Evolutionary conservation across 2,888 invertebrate genomes (phyloP).

Genomic region (Escarpia spicata): DNA sequence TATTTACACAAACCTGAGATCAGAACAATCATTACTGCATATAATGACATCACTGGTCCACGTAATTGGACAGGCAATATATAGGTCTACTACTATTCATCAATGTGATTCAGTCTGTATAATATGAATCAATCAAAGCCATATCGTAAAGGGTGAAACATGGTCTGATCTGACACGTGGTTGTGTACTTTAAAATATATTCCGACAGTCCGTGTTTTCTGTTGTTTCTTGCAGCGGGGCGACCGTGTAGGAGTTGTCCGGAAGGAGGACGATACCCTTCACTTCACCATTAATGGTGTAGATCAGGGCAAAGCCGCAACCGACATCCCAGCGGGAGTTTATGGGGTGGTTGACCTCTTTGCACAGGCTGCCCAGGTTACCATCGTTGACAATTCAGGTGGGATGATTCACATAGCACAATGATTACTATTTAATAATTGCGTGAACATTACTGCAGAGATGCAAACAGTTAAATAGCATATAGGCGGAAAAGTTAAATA

Average conservation of each 20-base stretch:
- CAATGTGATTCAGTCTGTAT: not conserved
- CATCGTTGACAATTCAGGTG: constrained; percentile 57
- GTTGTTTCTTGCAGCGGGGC: constrained; percentile 74
- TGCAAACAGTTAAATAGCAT: no score
- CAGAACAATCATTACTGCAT: no score
- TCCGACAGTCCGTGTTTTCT: not conserved
- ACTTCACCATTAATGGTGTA: constrained; percentile 90
- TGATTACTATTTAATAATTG: not conserved
- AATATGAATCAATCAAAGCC: not conserved
- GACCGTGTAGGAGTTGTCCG: constrained; percentile 93
- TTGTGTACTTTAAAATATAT: not conserved
- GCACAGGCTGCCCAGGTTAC: constrained; percentile 68
- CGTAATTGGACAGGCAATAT: no score
- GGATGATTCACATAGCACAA: not conserved
- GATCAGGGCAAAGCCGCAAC: constrained; percentile 87
- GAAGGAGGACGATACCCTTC: constrained; percentile 83
- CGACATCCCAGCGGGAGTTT: constrained; percentile 81
- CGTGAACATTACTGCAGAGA: no score
- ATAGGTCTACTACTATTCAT: no score
- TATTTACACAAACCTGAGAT: no score
- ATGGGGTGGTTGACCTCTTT: constrained; percentile 94
- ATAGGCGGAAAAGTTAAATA: no score
- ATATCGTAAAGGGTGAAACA: not conserved
- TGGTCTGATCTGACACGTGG: not conserved
- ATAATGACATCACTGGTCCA: no score